Conservation (phyloP, 2,113 vertebrate genomes). For the Poeciliopsis retropinna region DNA sequence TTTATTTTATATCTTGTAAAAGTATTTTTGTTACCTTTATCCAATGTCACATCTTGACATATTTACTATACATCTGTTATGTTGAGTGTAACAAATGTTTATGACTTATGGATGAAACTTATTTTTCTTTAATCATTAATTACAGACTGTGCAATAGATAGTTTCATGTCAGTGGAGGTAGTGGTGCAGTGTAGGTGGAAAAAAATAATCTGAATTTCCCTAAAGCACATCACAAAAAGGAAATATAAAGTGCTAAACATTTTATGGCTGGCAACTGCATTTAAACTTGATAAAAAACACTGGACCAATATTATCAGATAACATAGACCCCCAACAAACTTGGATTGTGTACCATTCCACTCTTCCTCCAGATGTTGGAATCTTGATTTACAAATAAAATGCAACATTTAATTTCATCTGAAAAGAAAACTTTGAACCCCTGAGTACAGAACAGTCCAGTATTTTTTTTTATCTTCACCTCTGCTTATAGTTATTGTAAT, state of each 20-base stretch:
- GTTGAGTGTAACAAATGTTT: no score
- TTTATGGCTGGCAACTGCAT: no score
- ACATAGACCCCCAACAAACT: neutral
- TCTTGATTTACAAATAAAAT: neutral
- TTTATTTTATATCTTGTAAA: no score
- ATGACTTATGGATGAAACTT: no score
- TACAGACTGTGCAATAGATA: no score
- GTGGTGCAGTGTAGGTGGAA: neutral
- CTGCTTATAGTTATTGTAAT: no score
- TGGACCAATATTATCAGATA: neutral
- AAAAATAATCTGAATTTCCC: neutral
- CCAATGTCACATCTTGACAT: no score
- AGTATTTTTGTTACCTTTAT: no score
- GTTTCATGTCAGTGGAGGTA: neutral
- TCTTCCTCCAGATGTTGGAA: neutral
- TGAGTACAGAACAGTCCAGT: no score
- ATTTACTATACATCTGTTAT: no score
- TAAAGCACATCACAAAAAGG: neutral
- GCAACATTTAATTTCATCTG: neutral
- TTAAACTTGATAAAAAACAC: neutral
- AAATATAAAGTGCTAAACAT: neutral
- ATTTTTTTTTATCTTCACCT: neutral
- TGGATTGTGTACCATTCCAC: neutral
- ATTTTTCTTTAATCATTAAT: no score
- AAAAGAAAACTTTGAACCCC: no score